Conservation (phyloP, 1,140 invertebrate species). For the Asobara japonica region DNA sequence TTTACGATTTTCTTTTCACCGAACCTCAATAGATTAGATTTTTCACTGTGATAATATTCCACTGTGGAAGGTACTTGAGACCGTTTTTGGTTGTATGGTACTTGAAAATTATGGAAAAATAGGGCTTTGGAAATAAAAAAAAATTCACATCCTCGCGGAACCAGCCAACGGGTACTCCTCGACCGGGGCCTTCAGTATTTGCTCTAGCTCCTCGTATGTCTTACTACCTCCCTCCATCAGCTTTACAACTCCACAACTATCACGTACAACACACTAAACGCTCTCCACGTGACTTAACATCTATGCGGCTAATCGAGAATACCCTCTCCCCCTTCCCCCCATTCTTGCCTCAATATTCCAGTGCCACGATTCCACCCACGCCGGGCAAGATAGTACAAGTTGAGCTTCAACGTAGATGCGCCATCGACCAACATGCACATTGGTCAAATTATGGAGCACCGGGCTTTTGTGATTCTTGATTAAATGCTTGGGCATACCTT, state of each 20-base stretch:
- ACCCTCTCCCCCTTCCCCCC: constrained; percentile 29
- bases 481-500: no score
- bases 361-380: not conserved
- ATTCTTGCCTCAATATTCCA: constrained; percentile 9
- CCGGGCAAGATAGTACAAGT: not conserved
- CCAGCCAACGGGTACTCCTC: constrained; percentile 50
- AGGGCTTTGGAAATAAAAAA: not conserved
- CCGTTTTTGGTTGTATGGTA: no score
- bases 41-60: no score
- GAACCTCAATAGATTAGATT: no score
- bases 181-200: constrained; percentile 37
- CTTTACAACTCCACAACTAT: constrained; percentile 9
- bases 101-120: not conserved
- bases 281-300: not conserved
- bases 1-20: no score
- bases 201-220: constrained; percentile 42
- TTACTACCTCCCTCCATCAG: constrained; percentile 47
- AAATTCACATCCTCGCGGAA: constrained; percentile 40
- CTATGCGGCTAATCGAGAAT: constrained; percentile 24
- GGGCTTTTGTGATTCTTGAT: not conserved
- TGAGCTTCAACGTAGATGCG: not conserved
- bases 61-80: no score
- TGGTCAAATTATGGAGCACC: not conserved
- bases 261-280: not conserved
- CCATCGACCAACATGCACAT: not conserved